A percentile compares a stretch with the other conserved stretches of the same genome.
Conservation (phyloP, 2,113 vertebrate species). For the Leuciscus idus region DNA sequence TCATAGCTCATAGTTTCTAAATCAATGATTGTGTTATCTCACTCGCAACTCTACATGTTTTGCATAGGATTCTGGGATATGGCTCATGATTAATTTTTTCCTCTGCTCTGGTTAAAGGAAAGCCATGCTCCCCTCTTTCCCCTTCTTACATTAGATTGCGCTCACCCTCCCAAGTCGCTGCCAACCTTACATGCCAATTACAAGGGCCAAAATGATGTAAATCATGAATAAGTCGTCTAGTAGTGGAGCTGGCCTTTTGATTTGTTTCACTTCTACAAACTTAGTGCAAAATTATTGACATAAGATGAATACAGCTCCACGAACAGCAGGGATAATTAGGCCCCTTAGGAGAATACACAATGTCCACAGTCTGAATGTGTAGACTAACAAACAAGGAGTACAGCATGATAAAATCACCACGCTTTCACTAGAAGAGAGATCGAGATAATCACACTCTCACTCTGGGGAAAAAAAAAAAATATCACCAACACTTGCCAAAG, state of each 20-base stretch:
- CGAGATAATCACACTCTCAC: constrained; percentile 18
- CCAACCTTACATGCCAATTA: constrained; percentile 25
- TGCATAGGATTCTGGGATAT: constrained; percentile 7
- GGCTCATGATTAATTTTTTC: constrained; percentile 31
- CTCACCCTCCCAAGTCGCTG: constrained; percentile 4
- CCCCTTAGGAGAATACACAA: constrained; percentile 19
- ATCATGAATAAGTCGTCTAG: not conserved
- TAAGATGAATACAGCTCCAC: constrained; percentile 18
- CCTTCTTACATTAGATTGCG: constrained; percentile 17
- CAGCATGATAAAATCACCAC: not conserved
- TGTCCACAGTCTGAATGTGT: not conserved
- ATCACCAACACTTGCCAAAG: constrained; percentile 45
- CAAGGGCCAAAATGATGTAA: not conserved
- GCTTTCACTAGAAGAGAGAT: not conserved
- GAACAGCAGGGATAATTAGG: constrained; percentile 34
- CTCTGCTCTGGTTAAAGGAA: not conserved
- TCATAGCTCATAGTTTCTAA: not conserved
- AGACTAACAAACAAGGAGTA: constrained; percentile 17
- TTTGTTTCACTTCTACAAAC: constrained; percentile 14
- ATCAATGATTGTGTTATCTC: not conserved
- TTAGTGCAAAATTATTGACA: constrained; percentile 23
- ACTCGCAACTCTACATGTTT: not conserved
- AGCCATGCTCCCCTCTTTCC: constrained; percentile 7
- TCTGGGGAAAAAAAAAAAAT: not conserved
- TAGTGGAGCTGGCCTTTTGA: constrained; percentile 13